Evolutionary conservation across 2,113 vertebrate genomes (phyloP), one percentile per base, ranked within the genome.

Genomic region (Vulpes ferrilata): DNA sequence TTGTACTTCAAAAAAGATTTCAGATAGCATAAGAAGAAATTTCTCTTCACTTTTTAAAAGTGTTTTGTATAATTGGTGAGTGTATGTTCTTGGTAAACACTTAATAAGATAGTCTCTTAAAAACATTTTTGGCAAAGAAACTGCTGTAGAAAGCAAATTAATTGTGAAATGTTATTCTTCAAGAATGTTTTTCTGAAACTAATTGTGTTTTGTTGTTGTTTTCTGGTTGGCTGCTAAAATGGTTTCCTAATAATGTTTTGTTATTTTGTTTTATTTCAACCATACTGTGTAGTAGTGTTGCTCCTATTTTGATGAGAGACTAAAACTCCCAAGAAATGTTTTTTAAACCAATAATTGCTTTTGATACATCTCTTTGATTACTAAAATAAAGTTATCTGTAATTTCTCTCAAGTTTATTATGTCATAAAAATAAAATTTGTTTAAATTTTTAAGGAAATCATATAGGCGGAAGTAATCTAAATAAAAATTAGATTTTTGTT

Each of bases 201-300:
- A 98, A 96, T 98, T 90, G 95, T 62, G 35, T 48, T 53, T 88
- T 57, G 53, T 69, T 93, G 53, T 98, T 90, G 98, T 95, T 93
- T 97, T 93, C 82, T 73, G 94, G 76, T 96, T 98, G 91, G 89
- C 93, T 98, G 93, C 84, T 98, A 88, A 98, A 98, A 98, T 97
- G 93, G 74, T 97, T 98, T 98, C 96, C 96, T 95, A 98, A 95
- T 98, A 98, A 96, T 98, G 88, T 96, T 96, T 98, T 98, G 81
- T 98, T 98, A 96, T 86, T 97, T 78, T 97, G 59, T 97, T 98
- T 98, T 97, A 97, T 98, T 98, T 98, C 89, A 96, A 64, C 76
- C 96, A 65, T 98, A 97, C 55, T 96, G 51, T 95, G 53, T 97
- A 98, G 95, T 93, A 95, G 87, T 97, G 88, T 97, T 98, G 51